Base-by-base conservation (phyloP, 2,113 vertebrate genomes). In the Carassius carassius region DNA sequence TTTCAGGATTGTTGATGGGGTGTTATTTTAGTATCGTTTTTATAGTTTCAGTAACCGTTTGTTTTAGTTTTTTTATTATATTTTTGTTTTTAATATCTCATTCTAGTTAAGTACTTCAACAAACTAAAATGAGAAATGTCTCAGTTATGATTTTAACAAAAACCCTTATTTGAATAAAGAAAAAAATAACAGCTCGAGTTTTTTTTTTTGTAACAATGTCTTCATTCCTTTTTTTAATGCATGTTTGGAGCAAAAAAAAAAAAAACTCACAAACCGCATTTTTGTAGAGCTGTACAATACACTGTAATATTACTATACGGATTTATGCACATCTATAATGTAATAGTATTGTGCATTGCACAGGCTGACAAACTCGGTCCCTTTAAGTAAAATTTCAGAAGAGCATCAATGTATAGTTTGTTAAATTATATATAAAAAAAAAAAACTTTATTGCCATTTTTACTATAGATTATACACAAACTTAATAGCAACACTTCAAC, bases 391-490 rank as follows among this genome's bases (percentile, higher is more conserved):
- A 85, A 23, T 35, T 23, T 32, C 75, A 16, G 13, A 14, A 16
- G 9, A 19, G 44, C 37, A 58, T n/a, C 23, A 60, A 25, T 5
- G 32, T 47, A 11, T 63, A 69, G 84, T 86, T 41, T 89, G 89
- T 92, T 89, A 89, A 87, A 91, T 93, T 90, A 96, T 1, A 0
- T 95, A 54, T 17, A 54, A 6, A 56, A 56, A 54, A 6, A 56
- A 56, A 56, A 95, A 88, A 91, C 89, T 93, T 94, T 93, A 94
- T 94, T 94, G 91, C 89, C 84, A 90, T 92, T 89, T 88, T 91
- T 90, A 93, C 91, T 87, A 89, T 91, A 89, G 91, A 92, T 92
- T 92, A 92, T 90, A 94, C 91, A 93, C 90, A 72, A 88, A 91
- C 87, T 87, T 74, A 83, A 90, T 86, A 88, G 89, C 84, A 91